These are phyloP conservation scores for Microctenopoma lineatum DNA, from an alignment of 2,797 vertebrate species.

Conservation along the genomic window DNA sequence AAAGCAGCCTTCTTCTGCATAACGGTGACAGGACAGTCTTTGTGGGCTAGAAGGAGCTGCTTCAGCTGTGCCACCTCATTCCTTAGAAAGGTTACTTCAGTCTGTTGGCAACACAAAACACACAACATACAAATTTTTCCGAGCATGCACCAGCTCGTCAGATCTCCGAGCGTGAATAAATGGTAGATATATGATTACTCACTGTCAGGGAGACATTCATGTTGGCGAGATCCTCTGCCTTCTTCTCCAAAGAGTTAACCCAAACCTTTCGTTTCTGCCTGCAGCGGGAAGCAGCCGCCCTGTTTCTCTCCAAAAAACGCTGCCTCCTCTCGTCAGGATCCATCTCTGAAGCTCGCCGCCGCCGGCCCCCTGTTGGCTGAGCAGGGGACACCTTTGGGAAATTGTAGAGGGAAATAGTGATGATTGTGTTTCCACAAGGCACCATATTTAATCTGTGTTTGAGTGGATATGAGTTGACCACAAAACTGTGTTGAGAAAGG, in stretches of 20 bases:
- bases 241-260: slow-evolving; percentile 95
- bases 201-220: slow-evolving; percentile 94
- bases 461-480: too few relatives aligned
- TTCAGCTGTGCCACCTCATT: slow-evolving; percentile 96
- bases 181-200: slow-evolving; percentile 61
- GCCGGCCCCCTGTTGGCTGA: slow-evolving; percentile 91
- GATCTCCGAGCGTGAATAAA: background rate
- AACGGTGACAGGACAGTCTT: slow-evolving; percentile 95
- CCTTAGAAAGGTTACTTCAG: slow-evolving; percentile 92
- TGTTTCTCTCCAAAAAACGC: slow-evolving; percentile 93
- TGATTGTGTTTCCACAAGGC: too few relatives aligned
- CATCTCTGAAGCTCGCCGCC: slow-evolving; percentile 89
- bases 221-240: slow-evolving; percentile 93
- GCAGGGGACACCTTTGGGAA: slow-evolving; percentile 91
- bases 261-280: slow-evolving; percentile 95
- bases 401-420: slow-evolving; percentile 9
- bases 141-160: background rate
- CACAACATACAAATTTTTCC: slow-evolving; percentile 27
- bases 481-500: too few relatives aligned
- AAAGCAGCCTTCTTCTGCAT: slow-evolving; percentile 96
- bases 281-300: slow-evolving; percentile 94
- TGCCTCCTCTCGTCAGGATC: slow-evolving; percentile 95
- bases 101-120: slow-evolving; percentile 77
- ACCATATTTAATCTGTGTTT: too few relatives aligned
- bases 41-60: slow-evolving; percentile 95